Evolutionary conservation across 2,113 vertebrate genomes (phyloP), one percentile per base, ranked within the genome.

Genomic region (Sterna hirundo): DNA sequence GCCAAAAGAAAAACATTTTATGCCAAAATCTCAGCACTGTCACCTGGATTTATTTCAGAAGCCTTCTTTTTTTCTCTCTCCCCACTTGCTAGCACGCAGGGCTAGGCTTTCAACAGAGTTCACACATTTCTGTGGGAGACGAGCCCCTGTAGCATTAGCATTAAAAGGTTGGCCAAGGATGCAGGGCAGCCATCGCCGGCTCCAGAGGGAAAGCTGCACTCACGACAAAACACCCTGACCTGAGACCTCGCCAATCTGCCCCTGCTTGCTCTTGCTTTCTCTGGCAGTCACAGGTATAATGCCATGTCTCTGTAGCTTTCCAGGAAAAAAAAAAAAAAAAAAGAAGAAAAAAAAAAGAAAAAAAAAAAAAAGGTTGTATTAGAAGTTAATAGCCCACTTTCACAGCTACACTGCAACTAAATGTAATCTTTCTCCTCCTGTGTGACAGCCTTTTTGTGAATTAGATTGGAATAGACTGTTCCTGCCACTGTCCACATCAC

Each of bases 331-430:
- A 25, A 51, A 30, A 20, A 49, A 49, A 44, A 42, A 64, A 25
- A 42, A 17, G 16, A 44, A 58, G 34, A 42, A 57, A n/a, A 34
- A 30, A 47, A 47, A 60, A 23, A 52, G n/a, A 57, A 23, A 29
- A 36, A 68, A 84, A 64, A 38, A 30, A 57, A 92, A 71, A 22
- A 2, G 30, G 22, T 42, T 88, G 38, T 82, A 88, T 95, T 94
- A 88, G 94, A 97, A 96, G 62, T 60, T 91, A 96, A 95, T 95
- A 95, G 71, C 44, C 84, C 83, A 84, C 93, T 96, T 97, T 82
- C 79, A 6, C 86, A 88, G 83, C 64, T 80, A 89, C 64, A 49
- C 52, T 54, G 16, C 38, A 49, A 84, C 55, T 60, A 83, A 78
- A 76, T 95, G 84, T 86, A 94, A 92, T 95, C 89, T 87, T 83